Evolutionary conservation across 2,888 invertebrate genomes (phyloP).

Genomic region (Ptilodon capucinus): DNA sequence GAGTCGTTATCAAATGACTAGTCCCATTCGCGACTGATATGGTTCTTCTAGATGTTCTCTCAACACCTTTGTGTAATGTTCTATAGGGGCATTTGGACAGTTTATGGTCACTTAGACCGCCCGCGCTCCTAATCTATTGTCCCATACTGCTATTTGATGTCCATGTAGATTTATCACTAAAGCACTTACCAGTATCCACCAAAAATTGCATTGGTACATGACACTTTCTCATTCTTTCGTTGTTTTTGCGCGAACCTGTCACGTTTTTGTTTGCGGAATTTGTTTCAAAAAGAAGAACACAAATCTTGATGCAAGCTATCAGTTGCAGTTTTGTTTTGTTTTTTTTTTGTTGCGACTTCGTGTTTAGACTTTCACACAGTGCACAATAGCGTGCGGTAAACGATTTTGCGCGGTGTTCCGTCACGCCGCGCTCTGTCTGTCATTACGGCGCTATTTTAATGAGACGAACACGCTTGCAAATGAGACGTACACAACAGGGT

Average conservation of each 20-base stretch:
- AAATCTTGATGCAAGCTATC: background rate
- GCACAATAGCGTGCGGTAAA: background rate
- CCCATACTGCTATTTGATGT: no score
- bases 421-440: background rate
- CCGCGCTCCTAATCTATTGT: no score
- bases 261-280: background rate
- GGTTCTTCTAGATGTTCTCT: no score
- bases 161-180: no score
- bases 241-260: background rate
- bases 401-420: background rate
- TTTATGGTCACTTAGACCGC: no score
- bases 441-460: background rate
- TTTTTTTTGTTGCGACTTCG: background rate
- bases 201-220: background rate
- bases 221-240: background rate
- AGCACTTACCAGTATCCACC: background rate
- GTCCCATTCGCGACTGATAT: no score
- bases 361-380: background rate
- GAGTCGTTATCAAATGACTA: no score
- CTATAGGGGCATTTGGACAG: no score
- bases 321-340: background rate
- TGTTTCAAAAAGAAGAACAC: background rate
- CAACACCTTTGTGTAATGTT: no score
- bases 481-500: background rate
- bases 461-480: background rate